A percentile compares a stretch with the other conserved stretches of the same genome.
These are phyloP conservation scores for Okamejei kenojei DNA, from an alignment of 2,797 vertebrate species.

Conservation along the genomic window DNA sequence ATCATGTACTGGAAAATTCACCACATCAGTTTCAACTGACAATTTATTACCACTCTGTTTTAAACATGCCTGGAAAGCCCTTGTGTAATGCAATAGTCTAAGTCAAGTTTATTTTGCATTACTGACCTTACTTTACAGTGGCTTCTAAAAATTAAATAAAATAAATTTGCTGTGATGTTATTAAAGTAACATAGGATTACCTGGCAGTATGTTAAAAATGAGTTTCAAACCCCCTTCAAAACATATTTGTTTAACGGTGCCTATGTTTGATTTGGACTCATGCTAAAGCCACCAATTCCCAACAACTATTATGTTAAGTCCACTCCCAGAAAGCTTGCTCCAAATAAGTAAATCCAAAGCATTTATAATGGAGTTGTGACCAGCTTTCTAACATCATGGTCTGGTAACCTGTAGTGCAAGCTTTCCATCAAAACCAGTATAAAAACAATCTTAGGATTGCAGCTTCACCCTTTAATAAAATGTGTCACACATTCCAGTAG, in stretches of 20 bases:
- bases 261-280: neutral
- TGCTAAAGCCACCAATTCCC: neutral
- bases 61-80: neutral
- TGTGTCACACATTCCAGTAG: neutral
- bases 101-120: conserved; percentile 16
- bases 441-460: neutral
- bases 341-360: neutral
- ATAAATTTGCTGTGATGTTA: neutral
- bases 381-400: neutral
- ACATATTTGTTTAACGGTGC: neutral
- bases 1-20: neutral
- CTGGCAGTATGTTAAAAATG: neutral
- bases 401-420: neutral
- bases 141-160: neutral
- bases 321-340: neutral
- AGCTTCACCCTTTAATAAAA: neutral
- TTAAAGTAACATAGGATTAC: neutral
- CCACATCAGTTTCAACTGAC: neutral
- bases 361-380: neutral
- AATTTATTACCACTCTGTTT: neutral
- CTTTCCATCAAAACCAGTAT: neutral
- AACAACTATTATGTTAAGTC: neutral
- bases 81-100: neutral
- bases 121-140: neutral
- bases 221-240: neutral